Evolutionary conservation across 2,797 vertebrate species (phyloP).

Genomic region (Carapus acus): DNA sequence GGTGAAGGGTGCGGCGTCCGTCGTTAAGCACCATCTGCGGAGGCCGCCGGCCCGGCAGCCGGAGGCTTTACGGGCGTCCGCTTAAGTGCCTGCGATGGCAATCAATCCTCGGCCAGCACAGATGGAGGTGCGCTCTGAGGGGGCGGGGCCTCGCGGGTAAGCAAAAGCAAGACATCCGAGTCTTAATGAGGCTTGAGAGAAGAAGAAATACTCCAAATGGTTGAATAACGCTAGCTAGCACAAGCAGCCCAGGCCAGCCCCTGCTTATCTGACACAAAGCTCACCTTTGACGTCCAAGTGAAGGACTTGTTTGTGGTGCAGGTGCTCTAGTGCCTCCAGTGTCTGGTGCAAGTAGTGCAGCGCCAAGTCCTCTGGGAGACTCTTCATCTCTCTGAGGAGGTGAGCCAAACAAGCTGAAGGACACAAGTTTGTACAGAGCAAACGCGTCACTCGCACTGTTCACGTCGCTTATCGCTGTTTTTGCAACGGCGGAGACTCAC

Average conservation of each 20-base stretch:
- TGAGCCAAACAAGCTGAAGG: constrained; percentile 81
- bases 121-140: neutral
- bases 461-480: no score
- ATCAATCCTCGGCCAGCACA: neutral
- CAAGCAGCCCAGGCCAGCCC: no score
- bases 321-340: constrained; percentile 84
- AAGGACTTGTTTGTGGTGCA: constrained; percentile 80
- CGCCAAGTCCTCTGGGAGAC: constrained; percentile 82
- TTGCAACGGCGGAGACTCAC: constrained; percentile 50
- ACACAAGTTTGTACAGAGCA: neutral
- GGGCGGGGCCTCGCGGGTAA: neutral
- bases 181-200: no score
- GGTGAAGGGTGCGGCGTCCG: constrained; percentile 39
- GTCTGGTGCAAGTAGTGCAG: constrained; percentile 86
- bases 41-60: constrained; percentile 12
- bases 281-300: constrained; percentile 94
- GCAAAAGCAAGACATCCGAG: neutral
- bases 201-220: no score
- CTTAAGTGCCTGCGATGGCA: constrained; percentile 1
- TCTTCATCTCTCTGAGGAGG: constrained; percentile 78
- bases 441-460: no score
- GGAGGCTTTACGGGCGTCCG: constrained; percentile 21
- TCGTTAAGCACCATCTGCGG: constrained; percentile 21
- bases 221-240: no score
- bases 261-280: no score